Evolutionary conservation across 2,113 vertebrate genomes (phyloP).

Genomic region (Sinocyclocheilus anshuiensis): DNA sequence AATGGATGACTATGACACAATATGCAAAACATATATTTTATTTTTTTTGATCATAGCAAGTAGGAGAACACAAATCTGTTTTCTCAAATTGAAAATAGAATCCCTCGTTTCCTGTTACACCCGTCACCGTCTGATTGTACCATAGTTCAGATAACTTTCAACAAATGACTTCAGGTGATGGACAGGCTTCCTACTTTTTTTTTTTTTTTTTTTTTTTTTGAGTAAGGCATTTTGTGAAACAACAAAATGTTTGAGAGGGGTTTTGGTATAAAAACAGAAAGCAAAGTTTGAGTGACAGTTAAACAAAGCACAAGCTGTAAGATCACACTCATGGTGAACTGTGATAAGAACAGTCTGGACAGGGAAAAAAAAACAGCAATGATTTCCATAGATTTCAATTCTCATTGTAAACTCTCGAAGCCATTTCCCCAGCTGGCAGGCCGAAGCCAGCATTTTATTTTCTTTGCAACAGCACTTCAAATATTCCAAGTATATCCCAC

Average conservation of each 20-base stretch:
- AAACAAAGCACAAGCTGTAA: constrained; percentile 36
- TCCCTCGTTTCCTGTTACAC: constrained; percentile 45
- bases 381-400: constrained; percentile 22
- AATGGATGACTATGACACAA: constrained; percentile 27
- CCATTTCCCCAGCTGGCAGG: constrained; percentile 30
- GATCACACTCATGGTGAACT: neutral
- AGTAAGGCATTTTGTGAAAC: constrained; percentile 59
- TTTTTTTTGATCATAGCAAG: constrained; percentile 56
- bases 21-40: constrained; percentile 57
- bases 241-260: constrained; percentile 40
- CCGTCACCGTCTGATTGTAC: constrained; percentile 49
- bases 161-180: constrained; percentile 48
- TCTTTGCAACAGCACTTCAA: constrained; percentile 16
- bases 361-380: constrained; percentile 18
- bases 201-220: neutral
- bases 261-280: constrained; percentile 31
- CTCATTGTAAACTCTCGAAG: neutral
- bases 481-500: constrained; percentile 1
- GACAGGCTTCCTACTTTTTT: constrained; percentile 45
- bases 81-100: constrained; percentile 49
- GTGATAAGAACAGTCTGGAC: neutral
- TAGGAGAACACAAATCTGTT: constrained; percentile 44
- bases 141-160: constrained; percentile 40
- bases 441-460: neutral
- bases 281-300: constrained; percentile 6